Evolutionary conservation across 2,797 vertebrate genomes (phyloP), one percentile per base, ranked within the genome.

Genomic region (Diplodus puntazzo): DNA sequence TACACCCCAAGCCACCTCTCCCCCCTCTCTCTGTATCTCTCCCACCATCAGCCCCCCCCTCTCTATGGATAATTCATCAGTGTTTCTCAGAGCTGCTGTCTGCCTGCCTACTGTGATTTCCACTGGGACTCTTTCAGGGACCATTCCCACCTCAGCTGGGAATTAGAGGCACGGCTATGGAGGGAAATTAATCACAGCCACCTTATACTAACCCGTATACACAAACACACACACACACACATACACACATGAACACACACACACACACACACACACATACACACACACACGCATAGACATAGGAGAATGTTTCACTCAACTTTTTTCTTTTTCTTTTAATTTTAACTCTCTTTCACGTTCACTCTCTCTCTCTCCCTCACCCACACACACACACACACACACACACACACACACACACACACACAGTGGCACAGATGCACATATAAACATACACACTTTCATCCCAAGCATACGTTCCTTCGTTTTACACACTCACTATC

Each of bases 1-100:
- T 57, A 25, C 68, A 66, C 39, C 25, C 23, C 17, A 34, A 34
- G 30, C 30, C 30, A 16, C 34, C 17, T 17, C 42, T 11, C 43
- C n/a, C 54, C 72, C 43, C 62, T 5, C 48, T 20, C 20, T 43
- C 78, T 69, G 73, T 54, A 3, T 48, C 64, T 43, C 61, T 49
- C 23, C n/a, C 52, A 1, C 34, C 27, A 34, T 43, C 42, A 6
- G n/a, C n/a, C 10, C 20, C 23, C 23, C 54, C 57, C 30, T 14
- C 68, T 75, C 82, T 75, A 94, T 95, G 93, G 94, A 95, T 95
- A 94, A 95, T 95, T 95, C 93, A 95, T 95, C 92, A 94, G 90
- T 91, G 88, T 91, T 95, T 91, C 92, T 92, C 90, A 88, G 89
- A 87, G 88, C 87, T 81, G 86, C 89, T 88, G 92, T 89, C 91